phyloP scores from a whole-genome alignment of 2,888 invertebrate species.

The Drosophila affinis region DNA sequence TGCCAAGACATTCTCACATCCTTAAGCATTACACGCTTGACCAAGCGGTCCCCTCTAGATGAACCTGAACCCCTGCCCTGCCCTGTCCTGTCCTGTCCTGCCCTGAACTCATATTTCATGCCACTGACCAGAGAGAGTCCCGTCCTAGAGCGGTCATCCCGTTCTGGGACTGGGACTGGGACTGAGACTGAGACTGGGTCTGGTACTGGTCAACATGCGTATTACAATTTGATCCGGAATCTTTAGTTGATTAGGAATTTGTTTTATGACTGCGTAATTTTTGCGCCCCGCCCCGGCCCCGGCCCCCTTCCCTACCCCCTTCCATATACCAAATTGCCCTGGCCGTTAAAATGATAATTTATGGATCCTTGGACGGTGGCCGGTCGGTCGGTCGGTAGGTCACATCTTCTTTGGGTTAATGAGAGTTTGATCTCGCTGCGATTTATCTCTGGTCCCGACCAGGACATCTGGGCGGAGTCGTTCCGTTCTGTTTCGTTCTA shows the following conservation, averaged over 20 bases:
- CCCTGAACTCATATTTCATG: slow-evolving; percentile 52
- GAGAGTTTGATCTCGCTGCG: slow-evolving; percentile 41
- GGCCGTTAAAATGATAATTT: slow-evolving; percentile 50
- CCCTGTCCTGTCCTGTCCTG: not conserved
- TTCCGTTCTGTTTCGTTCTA: no score
- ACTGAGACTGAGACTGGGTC: not conserved
- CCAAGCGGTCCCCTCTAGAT: slow-evolving; percentile 49
- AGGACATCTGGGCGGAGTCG: not conserved
- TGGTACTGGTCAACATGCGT: slow-evolving; percentile 36
- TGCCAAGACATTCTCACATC: slow-evolving; percentile 68
- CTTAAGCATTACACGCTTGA: slow-evolving; percentile 80
- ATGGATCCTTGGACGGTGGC: slow-evolving; percentile 22
- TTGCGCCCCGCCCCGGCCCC: not conserved
- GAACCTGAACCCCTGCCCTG: not conserved
- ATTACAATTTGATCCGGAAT: slow-evolving; percentile 55
- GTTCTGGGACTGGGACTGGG: slow-evolving; percentile 12
- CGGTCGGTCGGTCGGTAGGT: not conserved
- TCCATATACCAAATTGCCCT: not conserved
- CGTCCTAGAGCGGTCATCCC: slow-evolving; percentile 7
- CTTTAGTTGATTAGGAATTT: slow-evolving; percentile 45
- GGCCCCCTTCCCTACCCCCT: not conserved
- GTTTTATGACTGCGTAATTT: slow-evolving; percentile 54
- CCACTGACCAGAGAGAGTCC: slow-evolving; percentile 31
- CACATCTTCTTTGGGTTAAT: slow-evolving; percentile 41
- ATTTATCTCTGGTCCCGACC: slow-evolving; percentile 23